Percentiles rank a stretch among this genome's conserved stretches.
Evolutionary conservation across 2,113 vertebrate genomes (phyloP).

Genomic region (Odontesthes bonariensis): DNA sequence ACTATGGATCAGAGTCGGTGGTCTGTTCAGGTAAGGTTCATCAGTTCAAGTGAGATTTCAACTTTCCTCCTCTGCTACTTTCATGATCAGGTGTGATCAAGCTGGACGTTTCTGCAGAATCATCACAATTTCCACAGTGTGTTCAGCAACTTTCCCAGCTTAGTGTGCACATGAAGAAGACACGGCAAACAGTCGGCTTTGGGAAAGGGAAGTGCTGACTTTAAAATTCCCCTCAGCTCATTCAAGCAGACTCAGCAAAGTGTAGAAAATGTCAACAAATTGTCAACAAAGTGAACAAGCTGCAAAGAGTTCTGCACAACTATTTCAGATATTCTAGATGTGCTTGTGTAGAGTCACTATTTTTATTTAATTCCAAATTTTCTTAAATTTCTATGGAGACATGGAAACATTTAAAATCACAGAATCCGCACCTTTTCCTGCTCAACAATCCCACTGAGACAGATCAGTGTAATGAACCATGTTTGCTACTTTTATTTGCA

Average conservation of each 20-base stretch:
- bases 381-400: too few relatives aligned
- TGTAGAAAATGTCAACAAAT: constrained; percentile 8
- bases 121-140: constrained; percentile 13
- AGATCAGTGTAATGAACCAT: too few relatives aligned
- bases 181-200: constrained; percentile 4
- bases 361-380: too few relatives aligned
- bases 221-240: background rate
- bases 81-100: background rate
- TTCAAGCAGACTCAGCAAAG: constrained; percentile 30
- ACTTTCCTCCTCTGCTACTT: background rate
- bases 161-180: too few relatives aligned
- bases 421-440: too few relatives aligned
- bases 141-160: background rate
- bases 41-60: constrained; percentile 5
- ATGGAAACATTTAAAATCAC: too few relatives aligned
- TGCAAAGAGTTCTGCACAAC: background rate
- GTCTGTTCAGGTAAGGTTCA: background rate
- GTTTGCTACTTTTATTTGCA: too few relatives aligned
- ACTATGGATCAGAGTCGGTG: background rate
- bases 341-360: too few relatives aligned
- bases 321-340: too few relatives aligned
- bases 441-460: too few relatives aligned
- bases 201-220: constrained; percentile 49
- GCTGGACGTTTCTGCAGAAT: constrained; percentile 9
- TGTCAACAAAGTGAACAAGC: constrained; percentile 3